Evolutionary conservation across 2,888 invertebrate genomes (phyloP), one percentile per base, ranked within the genome.

Genomic region (Tridacna gigas): DNA sequence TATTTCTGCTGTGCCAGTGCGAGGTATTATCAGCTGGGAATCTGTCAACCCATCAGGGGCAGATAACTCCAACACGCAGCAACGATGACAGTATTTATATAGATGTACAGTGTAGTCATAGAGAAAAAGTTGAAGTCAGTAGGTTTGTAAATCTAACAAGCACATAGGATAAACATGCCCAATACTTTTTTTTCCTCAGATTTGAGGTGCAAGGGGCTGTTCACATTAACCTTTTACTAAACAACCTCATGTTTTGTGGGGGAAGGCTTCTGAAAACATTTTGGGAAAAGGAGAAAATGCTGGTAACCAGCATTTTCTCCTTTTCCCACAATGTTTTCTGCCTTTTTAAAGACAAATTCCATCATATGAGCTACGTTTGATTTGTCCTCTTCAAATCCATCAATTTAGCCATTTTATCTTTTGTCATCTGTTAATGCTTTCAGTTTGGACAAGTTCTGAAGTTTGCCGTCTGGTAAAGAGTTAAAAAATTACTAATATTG

Each of bases 21-120:
- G 79, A 37, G 86, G 88, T n/a, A 84, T 73, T 12, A 79, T 89
- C 15, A 82, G 81, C 66, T 89, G 88, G 90, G 83, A 87, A 67
- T 86, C 88, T 67, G 86, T 84, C 12, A 87, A 87, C 66, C 86
- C 86, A 56, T 81, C 77, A 51, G 66, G 77, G 28, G 67, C 47
- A 48, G n/a, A 25, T 2, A 74, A 60, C 74, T 74, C 74, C 61
- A n/a, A 28, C 9, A 37, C 74, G 7, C 18, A 60, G 4, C 74
- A 74, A 61, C 69, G 69, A 47, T 69, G 69, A 69, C 69, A 69
- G 47, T 22, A 47, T 65, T 15, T 56, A 1, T n/a, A 5, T 18
- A 56, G 2, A 56, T 56, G n/a, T n/a, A 18, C n/a, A 56, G n/a
- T 18, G 20, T 20, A n/a, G 18, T 56, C 56, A 18, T 56, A 56